Conservation (phyloP, 1,140 invertebrate species). For the Diploscapter pachys region DNA sequence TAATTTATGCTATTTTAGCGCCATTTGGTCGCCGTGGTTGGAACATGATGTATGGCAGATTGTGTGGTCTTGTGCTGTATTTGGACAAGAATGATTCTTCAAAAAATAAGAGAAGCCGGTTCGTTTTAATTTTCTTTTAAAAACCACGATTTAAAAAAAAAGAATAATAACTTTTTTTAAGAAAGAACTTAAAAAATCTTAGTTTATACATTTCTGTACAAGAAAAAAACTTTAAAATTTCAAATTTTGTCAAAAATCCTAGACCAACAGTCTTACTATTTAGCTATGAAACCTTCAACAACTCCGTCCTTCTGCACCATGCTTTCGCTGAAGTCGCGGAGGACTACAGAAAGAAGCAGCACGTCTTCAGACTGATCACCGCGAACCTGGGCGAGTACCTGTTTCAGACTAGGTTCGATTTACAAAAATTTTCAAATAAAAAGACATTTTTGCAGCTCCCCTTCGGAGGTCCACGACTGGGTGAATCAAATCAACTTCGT, state of each 20-base stretch:
- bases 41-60: constrained; percentile 97
- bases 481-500: constrained; percentile 93
- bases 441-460: constrained; percentile 55
- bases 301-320: constrained; percentile 86
- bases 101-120: too few species aligned
- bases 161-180: too few species aligned
- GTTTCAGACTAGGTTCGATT: constrained; percentile 82
- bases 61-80: constrained; percentile 90
- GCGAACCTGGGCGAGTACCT: constrained; percentile 93
- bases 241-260: too few species aligned
- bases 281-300: constrained; percentile 54
- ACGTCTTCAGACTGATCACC: constrained; percentile 90
- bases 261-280: background rate
- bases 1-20: constrained; percentile 67
- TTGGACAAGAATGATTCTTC: constrained; percentile 82
- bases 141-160: too few species aligned
- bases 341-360: constrained; percentile 96
- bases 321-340: constrained; percentile 83
- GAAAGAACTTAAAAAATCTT: too few species aligned
- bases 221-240: too few species aligned
- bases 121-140: too few species aligned
- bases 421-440: background rate
- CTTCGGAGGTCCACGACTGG: constrained; percentile 80
- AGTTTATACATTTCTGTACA: too few species aligned
- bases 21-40: constrained; percentile 93